Evolutionary conservation across 1,140 invertebrate genomes (phyloP), one percentile per base, ranked within the genome.

Genomic region (Centruroides sculpturatus): DNA sequence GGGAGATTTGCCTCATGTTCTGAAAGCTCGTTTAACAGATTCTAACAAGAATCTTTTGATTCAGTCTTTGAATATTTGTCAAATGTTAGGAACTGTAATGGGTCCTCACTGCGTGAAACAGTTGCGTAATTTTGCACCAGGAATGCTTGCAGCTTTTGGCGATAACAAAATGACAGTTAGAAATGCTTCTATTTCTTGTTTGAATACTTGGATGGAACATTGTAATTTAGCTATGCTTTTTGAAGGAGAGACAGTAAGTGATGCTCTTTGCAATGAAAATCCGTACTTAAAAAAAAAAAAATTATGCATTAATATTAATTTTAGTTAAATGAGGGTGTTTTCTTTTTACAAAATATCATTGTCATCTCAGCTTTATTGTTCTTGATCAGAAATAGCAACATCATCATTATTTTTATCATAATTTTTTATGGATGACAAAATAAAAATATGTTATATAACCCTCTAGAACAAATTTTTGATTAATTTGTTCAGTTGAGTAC

Each of bases 1-100:
- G 35, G 90, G 90, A 0, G 86, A 92, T 68, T 73, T 94, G 7
- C 86, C 89, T 0, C 82, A 85, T 60, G 84, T 84, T 4, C 72
- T 97, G 23, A 82, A 82, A 6, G 78, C 81, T 3, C 77, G 92
- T 35, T 75, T 95, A 4, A 75, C 83, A 0, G 93, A 97, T 71
- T 90, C 88, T 46, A 97, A 97, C 75, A 89, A 87, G 46, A 93
- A 91, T 73, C 82, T 97, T 65, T 87, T 89, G 3, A 85, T 86
- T 66, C 83, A 83, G 34, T 81, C 91, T 0, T 74, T 95, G 23
- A 82, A 82, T 49, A 84, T 95, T 57, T 91, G 89, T 68, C 83
- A 90, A 68, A 78, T 76, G 47, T 75, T 97, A 13, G 86, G 84
- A 0, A 81, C 77, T 5, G 83, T 87, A 0, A 84, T 95, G 79